Base-by-base conservation (phyloP, 1,140 invertebrate genomes). In the Nephila pilipes region DNA sequence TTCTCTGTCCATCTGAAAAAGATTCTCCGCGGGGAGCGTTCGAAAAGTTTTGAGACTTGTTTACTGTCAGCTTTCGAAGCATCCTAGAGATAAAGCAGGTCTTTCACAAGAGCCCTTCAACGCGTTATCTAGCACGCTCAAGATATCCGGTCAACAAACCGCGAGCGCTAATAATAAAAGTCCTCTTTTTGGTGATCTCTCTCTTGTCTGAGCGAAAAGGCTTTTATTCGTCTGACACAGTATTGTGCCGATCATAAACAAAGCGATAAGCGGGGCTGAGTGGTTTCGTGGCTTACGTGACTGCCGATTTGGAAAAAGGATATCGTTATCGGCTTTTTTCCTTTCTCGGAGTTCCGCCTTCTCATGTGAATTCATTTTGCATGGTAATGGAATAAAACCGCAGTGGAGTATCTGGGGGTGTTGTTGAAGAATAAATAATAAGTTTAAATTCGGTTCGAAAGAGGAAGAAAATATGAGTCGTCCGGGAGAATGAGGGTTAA, bases 121-220 rank as follows among this genome's bases (percentile, higher is more conserved):
- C 63, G 22, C n/a, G 25, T 25, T 65, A 65, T 65, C 63, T n/a
- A 5, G 0, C 10, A 8, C 22, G 63, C 60, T 65, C 63, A 16
- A 65, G 63, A 65, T 65, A 65, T 65, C 63, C 63, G 63, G 63
- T 65, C 63, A 65, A n/a, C 63, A 65, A 55, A 65, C 63, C 63
- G 25, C n/a, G 25, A 29, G 63, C 25, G 63, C 63, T 16, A 65
- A 65, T 65, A 65, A 65, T 65, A 65, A 65, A 65, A 65, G 63
- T 65, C 20, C 63, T 65, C n/a, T 65, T 65, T 65, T 12, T n/a
- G 63, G 63, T 25, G 10, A 65, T 65, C 12, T 25, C 25, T 22
- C 18, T 12, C n/a, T 65, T n/a, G 63, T 65, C n/a, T 65, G 25
- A 65, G 63, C 25, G n/a, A 65, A 65, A 65, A 65, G 22, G 63